Base-by-base conservation (phyloP, 2,888 invertebrate species). In the Mythimna albipuncta region DNA sequence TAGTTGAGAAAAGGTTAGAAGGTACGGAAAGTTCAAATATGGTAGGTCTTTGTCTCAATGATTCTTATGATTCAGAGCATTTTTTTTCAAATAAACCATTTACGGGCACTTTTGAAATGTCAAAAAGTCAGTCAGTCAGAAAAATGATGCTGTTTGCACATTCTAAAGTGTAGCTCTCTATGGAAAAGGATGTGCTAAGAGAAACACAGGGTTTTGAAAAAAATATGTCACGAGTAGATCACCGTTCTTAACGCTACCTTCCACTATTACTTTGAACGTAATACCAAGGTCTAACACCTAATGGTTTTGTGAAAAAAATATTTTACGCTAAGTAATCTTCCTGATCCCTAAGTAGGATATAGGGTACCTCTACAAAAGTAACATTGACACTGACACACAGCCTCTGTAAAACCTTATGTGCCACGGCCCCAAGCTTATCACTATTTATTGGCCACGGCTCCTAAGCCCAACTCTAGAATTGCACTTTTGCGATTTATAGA, bases 401-500 rank as follows among this genome's bases (percentile, higher is more conserved):
- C 19, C 54, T 47, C 47, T 0, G 35, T 55, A 50, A 67, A 67
- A 50, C 44, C 66, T 52, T 13, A 64, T 41, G 16, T 50, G 41
- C 26, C 11, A 16, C 26, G n/a, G 69, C 19, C 35, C 35, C 7
- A 26, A 47, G 52, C 69, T 69, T 65, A 77, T 61, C 50, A 59
- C 64, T 65, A 66, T 77, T 63, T 77, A 77, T 77, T 77, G 52
- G 65, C 19, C 57, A 58, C 55, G 35, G 21, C n/a, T 55, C 44
- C 61, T 72, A 61, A 72, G 13, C 35, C 50, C 16, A 19, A 32
- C 57, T 58, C 10, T 32, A 6, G 13, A 58, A 64, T 32, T 78
- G 79, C 64, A 47, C 26, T 54, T 55, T 57, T 72, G 35, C 32
- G 44, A 78, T 72, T 68, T 68, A 72, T 72, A n/a, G 78, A 44